Evolutionary conservation across 2,888 invertebrate genomes (phyloP).

Genomic region (Acronicta leporina): DNA sequence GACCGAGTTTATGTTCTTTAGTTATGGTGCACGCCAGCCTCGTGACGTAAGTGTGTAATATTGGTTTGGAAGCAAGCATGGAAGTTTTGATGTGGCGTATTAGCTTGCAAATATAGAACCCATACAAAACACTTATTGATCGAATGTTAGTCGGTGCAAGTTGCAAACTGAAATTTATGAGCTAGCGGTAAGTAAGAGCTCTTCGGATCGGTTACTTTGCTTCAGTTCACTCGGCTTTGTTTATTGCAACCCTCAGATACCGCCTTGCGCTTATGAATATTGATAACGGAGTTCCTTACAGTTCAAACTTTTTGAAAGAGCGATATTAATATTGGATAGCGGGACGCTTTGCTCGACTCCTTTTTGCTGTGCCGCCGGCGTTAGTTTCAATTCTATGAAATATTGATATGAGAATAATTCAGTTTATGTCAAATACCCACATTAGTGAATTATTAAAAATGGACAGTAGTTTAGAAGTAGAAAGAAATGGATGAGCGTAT

Average conservation of each 20-base stretch:
- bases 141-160: constrained; percentile 85
- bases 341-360: constrained; percentile 63
- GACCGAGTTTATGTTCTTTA: constrained; percentile 49
- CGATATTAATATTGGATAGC: constrained; percentile 75
- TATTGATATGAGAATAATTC: constrained; percentile 34
- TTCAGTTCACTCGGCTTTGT: constrained; percentile 78
- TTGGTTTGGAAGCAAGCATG: constrained; percentile 77
- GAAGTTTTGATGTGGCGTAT: constrained; percentile 85
- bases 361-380: constrained; percentile 55
- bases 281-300: constrained; percentile 80
- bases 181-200: constrained; percentile 79
- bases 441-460: constrained; percentile 15
- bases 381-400: constrained; percentile 45
- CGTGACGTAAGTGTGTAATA: constrained; percentile 77
- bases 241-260: constrained; percentile 84
- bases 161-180: constrained; percentile 88
- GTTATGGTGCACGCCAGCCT: constrained; percentile 31
- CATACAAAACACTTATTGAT: constrained; percentile 88
- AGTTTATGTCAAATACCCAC: not conserved
- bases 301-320: constrained; percentile 79
- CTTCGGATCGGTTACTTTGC: constrained; percentile 78
- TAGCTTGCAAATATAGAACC: constrained; percentile 88
- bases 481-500: not conserved
- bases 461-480: constrained; percentile 5
- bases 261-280: constrained; percentile 86